A percentile compares a stretch with the other conserved stretches of the same genome.
Evolutionary conservation across 2,797 vertebrate species (phyloP).

Genomic region (Manis javanica): DNA sequence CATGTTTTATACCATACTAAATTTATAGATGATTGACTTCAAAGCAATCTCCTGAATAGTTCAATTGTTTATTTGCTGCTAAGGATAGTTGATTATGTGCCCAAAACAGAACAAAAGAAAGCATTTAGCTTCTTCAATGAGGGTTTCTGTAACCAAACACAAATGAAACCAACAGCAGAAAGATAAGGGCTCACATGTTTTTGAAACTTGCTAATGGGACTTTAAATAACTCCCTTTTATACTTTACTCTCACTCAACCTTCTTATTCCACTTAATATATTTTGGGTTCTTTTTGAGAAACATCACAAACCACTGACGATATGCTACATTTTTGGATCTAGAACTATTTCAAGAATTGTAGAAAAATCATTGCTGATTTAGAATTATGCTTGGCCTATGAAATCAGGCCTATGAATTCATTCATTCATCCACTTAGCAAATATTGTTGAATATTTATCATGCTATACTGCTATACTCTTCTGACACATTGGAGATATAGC

Average conservation of each 20-base stretch:
- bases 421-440: not conserved
- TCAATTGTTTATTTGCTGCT: not conserved
- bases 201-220: constrained; percentile 9
- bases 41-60: constrained; percentile 18
- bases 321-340: not conserved
- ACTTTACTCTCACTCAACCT: not conserved
- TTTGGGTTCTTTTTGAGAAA: not conserved
- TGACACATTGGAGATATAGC: not conserved
- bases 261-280: not conserved
- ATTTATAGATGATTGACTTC: constrained; percentile 1
- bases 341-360: not conserved
- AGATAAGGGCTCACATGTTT: constrained; percentile 52
- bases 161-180: constrained; percentile 53
- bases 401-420: not conserved
- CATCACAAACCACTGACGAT: not conserved
- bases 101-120: constrained; percentile 58
- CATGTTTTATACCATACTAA: not conserved
- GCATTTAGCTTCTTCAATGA: constrained; percentile 38
- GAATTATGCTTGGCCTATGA: not conserved
- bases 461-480: not conserved
- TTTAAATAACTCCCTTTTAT: not conserved
- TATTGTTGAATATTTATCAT: not conserved
- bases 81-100: constrained; percentile 30
- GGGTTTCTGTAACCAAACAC: constrained; percentile 57
- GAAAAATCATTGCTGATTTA: not conserved